Conservation (phyloP, 2,888 invertebrate species). For the Eucera pruinosa region DNA sequence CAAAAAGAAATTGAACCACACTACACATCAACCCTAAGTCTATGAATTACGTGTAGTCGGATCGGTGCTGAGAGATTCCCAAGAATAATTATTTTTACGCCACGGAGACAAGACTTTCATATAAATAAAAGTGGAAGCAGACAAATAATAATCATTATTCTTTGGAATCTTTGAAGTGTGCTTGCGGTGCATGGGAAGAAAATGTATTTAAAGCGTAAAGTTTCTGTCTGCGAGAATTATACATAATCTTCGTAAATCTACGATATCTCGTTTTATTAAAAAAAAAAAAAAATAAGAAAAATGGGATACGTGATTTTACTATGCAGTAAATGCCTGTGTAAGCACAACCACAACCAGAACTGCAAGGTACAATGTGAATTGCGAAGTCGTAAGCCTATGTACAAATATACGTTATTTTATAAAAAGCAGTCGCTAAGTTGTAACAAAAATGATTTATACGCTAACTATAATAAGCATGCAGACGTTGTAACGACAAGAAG, state of each 20-base stretch:
- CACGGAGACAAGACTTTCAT: background rate
- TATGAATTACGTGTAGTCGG: slow-evolving; percentile 47
- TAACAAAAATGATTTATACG: slow-evolving; percentile 43
- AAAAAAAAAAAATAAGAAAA: too few relatives aligned
- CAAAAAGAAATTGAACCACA: slow-evolving; percentile 50
- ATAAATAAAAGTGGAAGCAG: slow-evolving; percentile 14
- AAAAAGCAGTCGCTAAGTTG: slow-evolving; percentile 53
- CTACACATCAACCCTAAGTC: slow-evolving; percentile 46
- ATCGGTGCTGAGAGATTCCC: slow-evolving; percentile 42
- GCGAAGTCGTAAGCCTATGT: slow-evolving; percentile 47
- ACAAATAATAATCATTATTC: slow-evolving; percentile 41
- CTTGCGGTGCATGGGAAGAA: slow-evolving; percentile 45
- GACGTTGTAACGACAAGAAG: slow-evolving; percentile 43
- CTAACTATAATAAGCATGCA: slow-evolving; percentile 61
- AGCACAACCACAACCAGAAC: slow-evolving; percentile 64
- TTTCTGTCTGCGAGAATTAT: slow-evolving; percentile 25
- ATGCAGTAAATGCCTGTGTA: slow-evolving; percentile 39
- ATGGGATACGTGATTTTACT: slow-evolving; percentile 23
- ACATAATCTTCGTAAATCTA: slow-evolving; percentile 34
- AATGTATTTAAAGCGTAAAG: slow-evolving; percentile 43
- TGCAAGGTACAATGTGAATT: slow-evolving; percentile 55
- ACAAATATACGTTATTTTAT: slow-evolving; percentile 52
- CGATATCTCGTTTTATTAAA: slow-evolving; percentile 18
- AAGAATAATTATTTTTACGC: slow-evolving; percentile 43
- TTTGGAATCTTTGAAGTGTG: slow-evolving; percentile 40